Evolutionary conservation across 2,113 vertebrate species (phyloP), one percentile per base, ranked within the genome.

Genomic region (Anthoscopus minutus): DNA sequence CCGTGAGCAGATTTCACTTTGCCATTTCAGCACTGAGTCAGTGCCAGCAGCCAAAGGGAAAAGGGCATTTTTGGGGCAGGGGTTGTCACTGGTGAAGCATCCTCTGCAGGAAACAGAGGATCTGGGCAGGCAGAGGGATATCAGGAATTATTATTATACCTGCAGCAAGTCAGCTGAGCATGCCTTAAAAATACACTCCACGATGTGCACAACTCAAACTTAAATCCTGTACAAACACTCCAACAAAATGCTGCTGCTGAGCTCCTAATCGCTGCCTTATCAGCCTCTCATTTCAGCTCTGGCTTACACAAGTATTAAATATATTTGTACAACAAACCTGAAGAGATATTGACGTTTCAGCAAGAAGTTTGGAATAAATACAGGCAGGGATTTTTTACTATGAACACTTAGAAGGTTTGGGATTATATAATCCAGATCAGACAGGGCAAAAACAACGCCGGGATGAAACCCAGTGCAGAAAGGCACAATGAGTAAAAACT

Each of bases 61-160:
- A 96, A 88, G 71, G 79, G 71, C 76, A 88, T 48, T 94, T 85
- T 93, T 12, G 61, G 91, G 88, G 71, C 88, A 86, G 60, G 61
- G 61, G 54, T 19, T 11, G 53, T 22, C 24, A 35, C 7, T 6
- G 2, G 11, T 19, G 61, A 82, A 62, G 85, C 58, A 87, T 45
- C 44, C 66, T 82, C 89, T 58, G 58, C 74, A 93, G 78, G 15
- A 53, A 91, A 25, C 74, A 48, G 17, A 50, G 48, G 50, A 58
- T 54, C 47, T 23, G 21, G 57, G 64, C 81, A 91, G 83, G 35
- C 57, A 51, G 37, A 53, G 40, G 30, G 81, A 14, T 51, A 22
- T 9, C 45, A 9, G 1, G 38, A 81, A 57, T 64, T 57, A 10
- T 50, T 65, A 48, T 76, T 38, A 48, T 9, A 62, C 66, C 84